phyloP scores from a whole-genome alignment of 2,113 vertebrate species.

The Caretta caretta region DNA sequence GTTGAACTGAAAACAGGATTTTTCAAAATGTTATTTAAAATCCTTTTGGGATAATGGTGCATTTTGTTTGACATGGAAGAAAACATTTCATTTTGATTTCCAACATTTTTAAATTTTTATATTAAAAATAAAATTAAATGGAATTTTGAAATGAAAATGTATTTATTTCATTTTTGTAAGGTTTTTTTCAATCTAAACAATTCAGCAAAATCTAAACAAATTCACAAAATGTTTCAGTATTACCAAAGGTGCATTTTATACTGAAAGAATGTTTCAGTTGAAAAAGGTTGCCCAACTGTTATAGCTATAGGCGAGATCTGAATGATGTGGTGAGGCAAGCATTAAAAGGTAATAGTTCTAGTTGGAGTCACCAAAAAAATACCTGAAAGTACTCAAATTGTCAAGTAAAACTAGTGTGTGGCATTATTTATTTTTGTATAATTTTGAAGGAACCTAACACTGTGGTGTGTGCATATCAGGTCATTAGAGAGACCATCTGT shows the following conservation, averaged over 20 bases:
- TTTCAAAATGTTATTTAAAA: background rate
- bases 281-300: background rate
- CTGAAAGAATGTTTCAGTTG: background rate
- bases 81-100: background rate
- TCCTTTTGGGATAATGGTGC: background rate
- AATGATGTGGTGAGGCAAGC: background rate
- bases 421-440: background rate
- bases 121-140: background rate
- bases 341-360: background rate
- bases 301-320: background rate
- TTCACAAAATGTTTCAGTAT: background rate
- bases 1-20: background rate
- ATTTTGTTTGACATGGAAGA: background rate
- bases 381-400: background rate
- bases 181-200: background rate
- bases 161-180: background rate
- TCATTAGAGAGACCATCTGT: fast-evolving
- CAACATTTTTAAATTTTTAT: background rate
- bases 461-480: background rate
- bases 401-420: background rate
- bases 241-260: background rate
- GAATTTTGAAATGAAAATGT: background rate
- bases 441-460: fast-evolving
- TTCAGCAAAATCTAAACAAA: background rate
- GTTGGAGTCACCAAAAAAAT: background rate